These are phyloP conservation scores for Mizuhopecten yessoensis DNA, from an alignment of 1,140 invertebrate genomes.

Conservation along the genomic window DNA sequence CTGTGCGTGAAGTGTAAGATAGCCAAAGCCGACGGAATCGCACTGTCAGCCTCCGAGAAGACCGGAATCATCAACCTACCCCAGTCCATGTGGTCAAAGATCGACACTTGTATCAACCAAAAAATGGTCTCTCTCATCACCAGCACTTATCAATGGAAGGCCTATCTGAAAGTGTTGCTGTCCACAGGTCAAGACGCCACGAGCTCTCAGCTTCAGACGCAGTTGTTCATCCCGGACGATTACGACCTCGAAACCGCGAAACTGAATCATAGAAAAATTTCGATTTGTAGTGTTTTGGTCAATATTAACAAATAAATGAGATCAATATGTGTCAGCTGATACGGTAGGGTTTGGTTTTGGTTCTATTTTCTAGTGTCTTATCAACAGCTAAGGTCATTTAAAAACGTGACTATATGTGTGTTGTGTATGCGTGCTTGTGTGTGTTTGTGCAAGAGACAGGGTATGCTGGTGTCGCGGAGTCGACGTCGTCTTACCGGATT, in stretches of 20 bases:
- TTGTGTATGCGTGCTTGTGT: too few relatives aligned
- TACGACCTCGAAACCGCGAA: constrained; percentile 25
- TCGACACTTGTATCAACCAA: constrained; percentile 59
- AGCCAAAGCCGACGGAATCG: constrained; percentile 50
- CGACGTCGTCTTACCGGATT: too few relatives aligned
- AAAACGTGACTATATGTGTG: too few relatives aligned
- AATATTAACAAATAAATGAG: too few relatives aligned
- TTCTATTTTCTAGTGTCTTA: too few relatives aligned
- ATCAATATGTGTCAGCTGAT: too few relatives aligned
- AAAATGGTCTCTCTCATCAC: constrained; percentile 58
- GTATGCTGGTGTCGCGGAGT: too few relatives aligned
- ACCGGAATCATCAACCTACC: constrained; percentile 55
- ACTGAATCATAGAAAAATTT: too few relatives aligned
- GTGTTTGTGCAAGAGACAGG: too few relatives aligned
- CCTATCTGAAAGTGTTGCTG: constrained; percentile 51
- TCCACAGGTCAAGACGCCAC: constrained; percentile 47
- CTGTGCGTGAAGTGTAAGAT: constrained; percentile 56
- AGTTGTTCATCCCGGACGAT: constrained; percentile 55
- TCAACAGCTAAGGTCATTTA: too few relatives aligned
- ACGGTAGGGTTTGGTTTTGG: too few relatives aligned
- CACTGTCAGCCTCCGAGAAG: constrained; percentile 47
- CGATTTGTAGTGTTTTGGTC: too few relatives aligned
- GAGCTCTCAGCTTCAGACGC: constrained; percentile 50
- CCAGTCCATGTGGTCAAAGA: constrained; percentile 53
- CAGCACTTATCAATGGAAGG: constrained; percentile 56